Evolutionary conservation across 2,888 invertebrate genomes (phyloP).

Genomic region (Drosophila histrio): DNA sequence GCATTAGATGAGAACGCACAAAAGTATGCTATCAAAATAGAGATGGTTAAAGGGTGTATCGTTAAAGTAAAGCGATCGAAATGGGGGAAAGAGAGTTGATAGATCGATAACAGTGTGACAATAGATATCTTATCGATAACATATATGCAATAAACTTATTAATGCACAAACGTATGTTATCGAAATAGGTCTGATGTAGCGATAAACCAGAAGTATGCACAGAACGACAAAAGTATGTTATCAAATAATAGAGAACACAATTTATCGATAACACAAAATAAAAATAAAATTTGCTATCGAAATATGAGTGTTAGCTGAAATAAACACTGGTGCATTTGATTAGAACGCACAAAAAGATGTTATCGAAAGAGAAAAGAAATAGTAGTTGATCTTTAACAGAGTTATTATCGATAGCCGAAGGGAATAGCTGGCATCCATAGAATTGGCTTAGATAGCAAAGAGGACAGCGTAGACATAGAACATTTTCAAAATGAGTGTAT

Average conservation of each 20-base stretch:
- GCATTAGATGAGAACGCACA: background rate
- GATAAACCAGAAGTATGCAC: no score
- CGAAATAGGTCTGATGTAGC: background rate
- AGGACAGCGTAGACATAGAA: conserved; percentile 16
- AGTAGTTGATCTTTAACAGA: background rate
- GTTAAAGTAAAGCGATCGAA: background rate
- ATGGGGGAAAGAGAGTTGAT: background rate
- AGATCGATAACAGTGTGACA: no score
- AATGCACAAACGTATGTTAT: background rate
- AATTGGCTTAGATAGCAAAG: background rate
- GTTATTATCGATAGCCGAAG: conserved; percentile 1
- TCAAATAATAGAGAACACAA: background rate
- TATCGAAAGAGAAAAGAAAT: background rate
- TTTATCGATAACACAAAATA: background rate
- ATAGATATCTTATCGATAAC: no score
- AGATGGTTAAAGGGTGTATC: conserved; percentile 1
- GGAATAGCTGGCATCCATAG: background rate
- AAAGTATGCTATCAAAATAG: background rate
- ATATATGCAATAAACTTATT: background rate
- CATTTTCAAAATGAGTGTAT: conserved; percentile 2
- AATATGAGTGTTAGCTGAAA: background rate
- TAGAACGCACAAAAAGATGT: background rate
- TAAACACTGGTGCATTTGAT: background rate
- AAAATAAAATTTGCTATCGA: background rate
- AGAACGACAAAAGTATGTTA: background rate